Percentiles rank a stretch among this genome's conserved stretches.
phyloP scores from a whole-genome alignment of 2,888 invertebrate genomes.

The Campoplex capitator region DNA sequence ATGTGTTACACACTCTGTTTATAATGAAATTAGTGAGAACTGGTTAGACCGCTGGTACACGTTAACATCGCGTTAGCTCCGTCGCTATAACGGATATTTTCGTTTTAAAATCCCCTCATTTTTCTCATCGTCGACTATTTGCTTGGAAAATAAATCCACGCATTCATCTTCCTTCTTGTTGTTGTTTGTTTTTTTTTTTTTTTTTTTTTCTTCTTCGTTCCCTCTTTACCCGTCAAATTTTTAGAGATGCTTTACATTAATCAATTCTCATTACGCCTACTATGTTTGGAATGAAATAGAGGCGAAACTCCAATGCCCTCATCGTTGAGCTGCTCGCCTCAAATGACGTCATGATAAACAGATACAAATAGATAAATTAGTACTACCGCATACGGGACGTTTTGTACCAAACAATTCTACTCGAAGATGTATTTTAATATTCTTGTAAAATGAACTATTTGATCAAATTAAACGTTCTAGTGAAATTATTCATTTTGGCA shows the following conservation, averaged over 20 bases:
- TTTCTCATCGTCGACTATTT: neutral
- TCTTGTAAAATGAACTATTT: too few species aligned
- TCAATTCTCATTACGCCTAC: neutral
- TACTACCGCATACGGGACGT: neutral
- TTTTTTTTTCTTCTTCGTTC: neutral
- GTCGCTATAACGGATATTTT: constrained; percentile 40
- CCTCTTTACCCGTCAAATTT: neutral
- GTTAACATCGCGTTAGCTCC: constrained; percentile 27
- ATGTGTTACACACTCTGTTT: constrained; percentile 13
- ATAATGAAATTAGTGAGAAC: constrained; percentile 60
- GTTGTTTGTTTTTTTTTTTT: neutral
- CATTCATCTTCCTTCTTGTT: neutral
- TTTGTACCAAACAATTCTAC: neutral
- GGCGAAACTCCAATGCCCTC: constrained; percentile 27
- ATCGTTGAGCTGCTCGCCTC: constrained; percentile 41
- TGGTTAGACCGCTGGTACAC: constrained; percentile 15
- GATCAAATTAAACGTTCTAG: too few species aligned
- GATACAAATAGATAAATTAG: constrained; percentile 28
- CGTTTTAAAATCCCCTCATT: neutral
- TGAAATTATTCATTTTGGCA: too few species aligned
- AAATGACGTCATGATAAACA: constrained; percentile 54
- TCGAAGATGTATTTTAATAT: neutral
- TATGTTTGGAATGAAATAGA: constrained; percentile 21
- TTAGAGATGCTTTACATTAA: neutral
- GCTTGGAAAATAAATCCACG: neutral